A percentile compares a stretch with the other conserved stretches of the same genome.
Evolutionary conservation across 2,113 vertebrate genomes (phyloP).

Genomic region (Helogale parvula): DNA sequence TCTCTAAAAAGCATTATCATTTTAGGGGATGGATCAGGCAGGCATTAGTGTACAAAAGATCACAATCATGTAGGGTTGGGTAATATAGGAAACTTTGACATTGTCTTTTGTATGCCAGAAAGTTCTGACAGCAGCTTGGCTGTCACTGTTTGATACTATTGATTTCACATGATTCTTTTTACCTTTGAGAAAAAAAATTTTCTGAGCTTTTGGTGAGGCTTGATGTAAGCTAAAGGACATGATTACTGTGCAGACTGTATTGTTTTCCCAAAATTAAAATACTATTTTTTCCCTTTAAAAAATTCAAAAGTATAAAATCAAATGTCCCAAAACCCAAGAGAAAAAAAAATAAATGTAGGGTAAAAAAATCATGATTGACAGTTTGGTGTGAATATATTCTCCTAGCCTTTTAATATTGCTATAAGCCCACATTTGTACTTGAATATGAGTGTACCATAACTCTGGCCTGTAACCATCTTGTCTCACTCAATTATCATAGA

Average conservation of each 20-base stretch:
- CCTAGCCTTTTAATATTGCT: not conserved
- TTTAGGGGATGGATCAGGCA: not conserved
- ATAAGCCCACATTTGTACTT: not conserved
- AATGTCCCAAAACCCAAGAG: not conserved
- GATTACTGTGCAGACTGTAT: not conserved
- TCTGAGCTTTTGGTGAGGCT: slow-evolving; percentile 8
- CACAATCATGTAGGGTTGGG: not conserved
- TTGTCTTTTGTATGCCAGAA: not conserved
- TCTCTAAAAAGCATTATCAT: not conserved
- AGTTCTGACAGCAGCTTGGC: not conserved
- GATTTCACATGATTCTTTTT: not conserved
- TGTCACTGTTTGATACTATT: not conserved
- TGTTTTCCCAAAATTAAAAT: not conserved
- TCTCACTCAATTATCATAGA: not conserved
- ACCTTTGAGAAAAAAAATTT: slow-evolving; percentile 19
- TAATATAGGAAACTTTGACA: not conserved
- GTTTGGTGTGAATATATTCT: not conserved
- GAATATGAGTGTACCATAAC: not conserved
- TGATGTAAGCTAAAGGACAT: not conserved
- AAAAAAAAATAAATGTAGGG: not conserved
- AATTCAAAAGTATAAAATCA: slow-evolving; percentile 30
- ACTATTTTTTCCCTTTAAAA: not conserved
- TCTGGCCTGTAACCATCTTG: not conserved
- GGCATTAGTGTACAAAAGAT: not conserved
- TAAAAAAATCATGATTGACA: not conserved